A percentile compares a stretch with the other conserved stretches of the same genome.
Conservation (phyloP, 2,113 vertebrate species). For the Rhinogobius similis region DNA sequence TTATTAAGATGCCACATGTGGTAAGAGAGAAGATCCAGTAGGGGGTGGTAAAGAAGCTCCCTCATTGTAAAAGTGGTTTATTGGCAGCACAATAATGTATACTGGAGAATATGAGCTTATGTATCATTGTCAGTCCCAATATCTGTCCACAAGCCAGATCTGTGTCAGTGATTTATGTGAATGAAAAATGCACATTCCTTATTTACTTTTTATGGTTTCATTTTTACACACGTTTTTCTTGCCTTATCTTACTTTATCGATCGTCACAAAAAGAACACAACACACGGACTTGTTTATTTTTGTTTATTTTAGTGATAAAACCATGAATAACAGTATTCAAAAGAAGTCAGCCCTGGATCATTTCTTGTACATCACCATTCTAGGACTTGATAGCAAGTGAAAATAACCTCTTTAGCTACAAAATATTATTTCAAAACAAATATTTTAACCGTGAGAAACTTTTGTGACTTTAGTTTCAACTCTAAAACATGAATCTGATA, state of each 20-base stretch:
- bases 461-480: constrained; percentile 27
- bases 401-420: constrained; percentile 65
- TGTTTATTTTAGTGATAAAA: constrained; percentile 68
- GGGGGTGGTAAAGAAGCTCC: neutral
- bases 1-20: neutral
- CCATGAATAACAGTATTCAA: constrained; percentile 65
- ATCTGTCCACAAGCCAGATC: no score
- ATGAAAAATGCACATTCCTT: no score
- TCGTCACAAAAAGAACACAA: neutral
- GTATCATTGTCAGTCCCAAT: no score
- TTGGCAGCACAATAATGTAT: neutral
- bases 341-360: constrained; percentile 64
- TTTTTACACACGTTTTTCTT: no score
- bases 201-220: neutral
- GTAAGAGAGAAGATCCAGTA: neutral
- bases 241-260: no score
- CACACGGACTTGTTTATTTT: constrained; percentile 19
- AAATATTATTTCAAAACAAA: constrained; percentile 54
- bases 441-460: constrained; percentile 37
- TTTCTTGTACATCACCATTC: constrained; percentile 46
- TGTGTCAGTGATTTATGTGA: no score
- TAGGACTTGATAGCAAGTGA: constrained; percentile 38
- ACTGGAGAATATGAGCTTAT: no score
- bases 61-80: neutral
- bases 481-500: constrained; percentile 39